phyloP scores from a whole-genome alignment of 2,888 invertebrate species.

The Bibio marci region DNA sequence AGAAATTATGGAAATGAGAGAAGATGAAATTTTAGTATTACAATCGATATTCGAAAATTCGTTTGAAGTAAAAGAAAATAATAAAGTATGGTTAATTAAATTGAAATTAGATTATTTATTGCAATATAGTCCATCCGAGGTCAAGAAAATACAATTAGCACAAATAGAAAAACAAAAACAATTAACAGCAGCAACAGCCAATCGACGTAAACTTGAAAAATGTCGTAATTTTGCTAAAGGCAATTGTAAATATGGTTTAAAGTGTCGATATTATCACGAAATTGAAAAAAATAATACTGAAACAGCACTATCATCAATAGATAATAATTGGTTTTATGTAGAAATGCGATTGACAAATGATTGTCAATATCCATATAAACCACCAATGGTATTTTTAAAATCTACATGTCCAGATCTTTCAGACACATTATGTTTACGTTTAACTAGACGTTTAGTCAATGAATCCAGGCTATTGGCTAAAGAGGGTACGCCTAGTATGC shows the following conservation, averaged over 20 bases:
- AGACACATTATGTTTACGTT: conserved; percentile 41
- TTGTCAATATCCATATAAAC: conserved; percentile 55
- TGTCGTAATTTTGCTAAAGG: conserved; percentile 43
- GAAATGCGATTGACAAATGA: conserved; percentile 58
- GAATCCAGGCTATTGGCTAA: conserved; percentile 46
- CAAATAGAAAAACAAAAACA: conserved; percentile 23
- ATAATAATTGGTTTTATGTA: conserved; percentile 39
- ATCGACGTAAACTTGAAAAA: conserved; percentile 30
- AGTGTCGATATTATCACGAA: conserved; percentile 58
- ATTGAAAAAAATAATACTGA: conserved; percentile 21
- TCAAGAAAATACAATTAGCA: conserved; percentile 26
- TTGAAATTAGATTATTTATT: conserved; percentile 50
- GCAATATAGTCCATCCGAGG: conserved; percentile 35
- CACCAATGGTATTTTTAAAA: conserved; percentile 53
- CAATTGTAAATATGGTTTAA: conserved; percentile 53
- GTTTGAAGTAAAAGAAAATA: conserved; percentile 49
- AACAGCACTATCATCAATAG: conserved; percentile 22
- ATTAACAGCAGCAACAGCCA: conserved; percentile 20
- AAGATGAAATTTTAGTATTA: conserved; percentile 55
- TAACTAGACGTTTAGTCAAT: conserved; percentile 46
- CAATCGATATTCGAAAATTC: conserved; percentile 59
- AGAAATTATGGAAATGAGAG: conserved; percentile 44
- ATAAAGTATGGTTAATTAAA: conserved; percentile 51
- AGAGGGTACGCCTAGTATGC: conserved; percentile 55
- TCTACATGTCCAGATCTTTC: conserved; percentile 44